A percentile compares a stretch with the other conserved stretches of the same genome.
Conservation (phyloP, 2,113 vertebrate genomes). For the Ovis canadensis region DNA sequence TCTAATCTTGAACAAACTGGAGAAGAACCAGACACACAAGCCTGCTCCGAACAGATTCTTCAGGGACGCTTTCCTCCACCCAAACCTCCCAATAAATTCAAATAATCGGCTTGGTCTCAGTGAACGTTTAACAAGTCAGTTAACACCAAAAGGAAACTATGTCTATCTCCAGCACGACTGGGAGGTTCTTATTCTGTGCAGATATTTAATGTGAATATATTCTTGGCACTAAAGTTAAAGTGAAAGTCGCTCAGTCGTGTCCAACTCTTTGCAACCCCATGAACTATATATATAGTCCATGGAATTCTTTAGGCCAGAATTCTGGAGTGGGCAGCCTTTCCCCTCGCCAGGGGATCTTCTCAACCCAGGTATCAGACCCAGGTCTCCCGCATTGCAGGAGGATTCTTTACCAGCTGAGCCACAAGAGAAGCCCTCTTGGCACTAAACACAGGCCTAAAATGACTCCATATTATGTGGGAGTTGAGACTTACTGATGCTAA, state of each 20-base stretch:
- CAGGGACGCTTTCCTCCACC: background rate
- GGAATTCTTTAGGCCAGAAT: background rate
- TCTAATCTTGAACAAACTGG: background rate
- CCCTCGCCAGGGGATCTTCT: background rate
- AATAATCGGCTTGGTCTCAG: background rate
- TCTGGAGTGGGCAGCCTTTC: background rate
- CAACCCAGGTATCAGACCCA: background rate
- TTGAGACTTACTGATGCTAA: slow-evolving; percentile 70
- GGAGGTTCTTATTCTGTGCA: background rate
- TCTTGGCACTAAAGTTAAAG: slow-evolving; percentile 20
- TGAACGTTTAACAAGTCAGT: background rate
- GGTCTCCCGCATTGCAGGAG: background rate
- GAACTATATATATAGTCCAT: background rate
- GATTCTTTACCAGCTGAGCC: background rate
- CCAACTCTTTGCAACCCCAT: background rate
- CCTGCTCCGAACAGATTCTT: background rate
- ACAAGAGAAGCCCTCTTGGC: background rate
- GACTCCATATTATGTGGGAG: slow-evolving; percentile 65
- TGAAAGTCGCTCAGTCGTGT: background rate
- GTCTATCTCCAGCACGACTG: background rate
- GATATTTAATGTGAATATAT: slow-evolving; percentile 37
- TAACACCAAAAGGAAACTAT: slow-evolving; percentile 19
- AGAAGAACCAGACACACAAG: background rate
- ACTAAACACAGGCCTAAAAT: slow-evolving; percentile 56
- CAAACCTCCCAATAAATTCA: background rate